These are phyloP conservation scores for Chymomyza costata DNA, from an alignment of 1,140 invertebrate species.

Conservation along the genomic window DNA sequence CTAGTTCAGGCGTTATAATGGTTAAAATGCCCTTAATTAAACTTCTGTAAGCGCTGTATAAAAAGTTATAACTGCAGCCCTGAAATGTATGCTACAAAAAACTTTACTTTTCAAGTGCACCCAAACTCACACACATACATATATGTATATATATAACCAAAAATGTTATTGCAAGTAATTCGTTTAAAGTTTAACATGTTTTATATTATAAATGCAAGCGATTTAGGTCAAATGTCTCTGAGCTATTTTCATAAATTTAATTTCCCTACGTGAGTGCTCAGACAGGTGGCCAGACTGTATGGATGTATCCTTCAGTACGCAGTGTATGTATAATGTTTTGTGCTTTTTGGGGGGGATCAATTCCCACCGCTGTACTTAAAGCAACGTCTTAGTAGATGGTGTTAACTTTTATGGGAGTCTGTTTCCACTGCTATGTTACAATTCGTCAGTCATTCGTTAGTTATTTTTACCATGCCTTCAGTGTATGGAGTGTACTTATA, in stretches of 20 bases:
- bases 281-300: slow-evolving; percentile 28
- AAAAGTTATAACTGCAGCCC: background rate
- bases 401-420: too few species aligned
- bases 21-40: slow-evolving; percentile 55
- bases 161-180: slow-evolving; percentile 57
- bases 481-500: too few species aligned
- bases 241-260: slow-evolving; percentile 34
- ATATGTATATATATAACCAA: too few species aligned
- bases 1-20: slow-evolving; percentile 27
- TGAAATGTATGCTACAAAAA: slow-evolving; percentile 31
- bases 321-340: too few species aligned
- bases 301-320: slow-evolving; percentile 11
- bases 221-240: slow-evolving; percentile 30
- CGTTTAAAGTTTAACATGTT: slow-evolving; percentile 48
- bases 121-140: too few species aligned
- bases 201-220: slow-evolving; percentile 29
- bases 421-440: too few species aligned
- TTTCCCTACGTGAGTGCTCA: slow-evolving; percentile 1
- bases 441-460: too few species aligned
- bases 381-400: too few species aligned
- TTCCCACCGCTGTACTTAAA: too few species aligned
- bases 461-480: too few species aligned
- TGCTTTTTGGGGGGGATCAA: too few species aligned
- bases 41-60: slow-evolving; percentile 3
- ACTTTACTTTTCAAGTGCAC: too few species aligned